These are phyloP conservation scores for Neodiprion lecontei DNA, from an alignment of 1,140 invertebrate genomes.

Conservation along the genomic window DNA sequence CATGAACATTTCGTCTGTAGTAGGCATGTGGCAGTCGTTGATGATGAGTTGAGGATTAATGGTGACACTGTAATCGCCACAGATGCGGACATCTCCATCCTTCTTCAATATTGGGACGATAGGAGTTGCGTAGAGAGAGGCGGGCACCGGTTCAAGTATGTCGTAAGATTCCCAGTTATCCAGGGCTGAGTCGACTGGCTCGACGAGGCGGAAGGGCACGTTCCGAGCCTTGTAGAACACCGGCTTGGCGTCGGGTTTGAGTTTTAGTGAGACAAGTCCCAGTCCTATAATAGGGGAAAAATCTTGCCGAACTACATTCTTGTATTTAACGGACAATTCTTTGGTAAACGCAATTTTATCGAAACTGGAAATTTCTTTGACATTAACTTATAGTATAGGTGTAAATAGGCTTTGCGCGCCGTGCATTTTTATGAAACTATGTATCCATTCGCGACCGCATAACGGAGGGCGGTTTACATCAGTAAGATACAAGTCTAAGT, in stretches of 20 bases:
- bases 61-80: slow-evolving; percentile 39
- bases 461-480: no score
- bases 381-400: neutral
- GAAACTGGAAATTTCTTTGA: slow-evolving; percentile 11
- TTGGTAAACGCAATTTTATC: slow-evolving; percentile 12
- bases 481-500: no score
- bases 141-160: slow-evolving; percentile 30
- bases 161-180: slow-evolving; percentile 32
- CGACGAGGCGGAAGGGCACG: slow-evolving; percentile 29
- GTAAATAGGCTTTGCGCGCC: neutral
- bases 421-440: neutral
- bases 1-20: slow-evolving; percentile 33
- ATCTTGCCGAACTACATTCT: no score
- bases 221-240: slow-evolving; percentile 28
- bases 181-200: neutral
- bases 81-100: slow-evolving; percentile 37
- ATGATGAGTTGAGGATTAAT: slow-evolving; percentile 38
- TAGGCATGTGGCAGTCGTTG: slow-evolving; percentile 40
- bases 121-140: slow-evolving; percentile 31
- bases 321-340: neutral
- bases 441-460: no score
- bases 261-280: no score
- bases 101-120: slow-evolving; percentile 37
- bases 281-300: no score
- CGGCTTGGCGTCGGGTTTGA: slow-evolving; percentile 19